Conservation (phyloP, 1,140 invertebrate species). For the Lepidurus apus region DNA sequence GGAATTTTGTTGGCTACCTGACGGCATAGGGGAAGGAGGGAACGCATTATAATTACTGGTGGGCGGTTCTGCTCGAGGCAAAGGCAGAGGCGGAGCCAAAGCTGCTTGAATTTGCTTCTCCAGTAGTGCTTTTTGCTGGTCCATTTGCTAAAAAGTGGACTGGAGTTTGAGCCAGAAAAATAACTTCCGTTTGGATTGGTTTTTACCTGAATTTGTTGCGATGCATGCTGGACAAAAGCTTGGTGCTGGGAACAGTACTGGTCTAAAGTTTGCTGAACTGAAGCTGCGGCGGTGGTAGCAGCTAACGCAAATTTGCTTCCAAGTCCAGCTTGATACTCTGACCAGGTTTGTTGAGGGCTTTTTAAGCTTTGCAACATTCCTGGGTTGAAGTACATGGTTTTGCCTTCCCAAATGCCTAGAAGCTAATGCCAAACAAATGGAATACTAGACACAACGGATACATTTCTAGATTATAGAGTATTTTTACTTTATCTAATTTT, state of each 20-base stretch:
- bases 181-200: neutral
- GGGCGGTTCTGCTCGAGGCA: constrained; percentile 35
- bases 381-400: constrained; percentile 85
- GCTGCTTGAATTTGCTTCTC: constrained; percentile 55
- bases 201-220: constrained; percentile 71
- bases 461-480: neutral
- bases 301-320: constrained; percentile 68
- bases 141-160: constrained; percentile 47
- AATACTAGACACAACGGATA: neutral
- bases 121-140: constrained; percentile 69
- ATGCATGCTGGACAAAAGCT: constrained; percentile 84
- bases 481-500: constrained; percentile 74
- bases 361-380: constrained; percentile 77
- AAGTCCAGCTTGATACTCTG: constrained; percentile 75
- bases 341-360: constrained; percentile 68
- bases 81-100: constrained; percentile 36
- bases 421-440: constrained; percentile 51
- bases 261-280: constrained; percentile 69
- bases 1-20: neutral
- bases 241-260: constrained; percentile 86
- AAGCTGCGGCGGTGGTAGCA: constrained; percentile 65
- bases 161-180: neutral
- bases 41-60: constrained; percentile 53
- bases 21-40: constrained; percentile 44
- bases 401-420: constrained; percentile 89